A percentile compares a stretch with the other conserved stretches of the same genome.
phyloP scores from a whole-genome alignment of 2,888 invertebrate species.

The Lordiphosa fenestrarum region DNA sequence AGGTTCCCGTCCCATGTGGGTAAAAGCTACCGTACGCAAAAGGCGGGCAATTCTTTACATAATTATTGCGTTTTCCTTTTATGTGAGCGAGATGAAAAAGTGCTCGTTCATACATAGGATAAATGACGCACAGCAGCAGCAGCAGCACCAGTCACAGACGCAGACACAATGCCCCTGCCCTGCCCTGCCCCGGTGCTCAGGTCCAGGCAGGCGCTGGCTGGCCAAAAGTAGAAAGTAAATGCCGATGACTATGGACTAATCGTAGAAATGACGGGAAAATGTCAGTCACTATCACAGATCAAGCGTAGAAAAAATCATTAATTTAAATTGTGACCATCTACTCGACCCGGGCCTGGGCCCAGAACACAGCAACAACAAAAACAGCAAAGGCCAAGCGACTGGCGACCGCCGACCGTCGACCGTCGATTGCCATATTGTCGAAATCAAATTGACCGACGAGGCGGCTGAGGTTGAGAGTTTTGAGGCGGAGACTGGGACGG shows the following conservation, averaged over 20 bases:
- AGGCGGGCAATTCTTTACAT: slow-evolving; percentile 61
- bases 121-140: slow-evolving; percentile 34
- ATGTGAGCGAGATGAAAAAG: slow-evolving; percentile 40
- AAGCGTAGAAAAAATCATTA: slow-evolving; percentile 77
- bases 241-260: slow-evolving; percentile 70
- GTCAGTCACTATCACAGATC: slow-evolving; percentile 74
- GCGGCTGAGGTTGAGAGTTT: slow-evolving; percentile 20
- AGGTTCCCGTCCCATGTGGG: slow-evolving; percentile 22
- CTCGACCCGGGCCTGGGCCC: slow-evolving; percentile 45
- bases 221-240: slow-evolving; percentile 66
- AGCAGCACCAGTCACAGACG: slow-evolving; percentile 4
- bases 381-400: slow-evolving; percentile 27
- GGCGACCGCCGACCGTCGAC: slow-evolving; percentile 24
- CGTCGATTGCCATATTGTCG: slow-evolving; percentile 57
- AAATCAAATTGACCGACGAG: slow-evolving; percentile 55
- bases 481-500: slow-evolving; percentile 10
- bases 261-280: slow-evolving; percentile 67
- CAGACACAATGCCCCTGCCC: slow-evolving; percentile 25
- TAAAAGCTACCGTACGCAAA: slow-evolving; percentile 51
- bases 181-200: slow-evolving; percentile 12
- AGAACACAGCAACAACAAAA: slow-evolving; percentile 42
- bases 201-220: slow-evolving; percentile 10
- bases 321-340: slow-evolving; percentile 77
- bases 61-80: slow-evolving; percentile 62
- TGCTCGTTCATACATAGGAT: slow-evolving; percentile 64